Base-by-base conservation (phyloP, 2,888 invertebrate genomes). In the Ctena decussata region DNA sequence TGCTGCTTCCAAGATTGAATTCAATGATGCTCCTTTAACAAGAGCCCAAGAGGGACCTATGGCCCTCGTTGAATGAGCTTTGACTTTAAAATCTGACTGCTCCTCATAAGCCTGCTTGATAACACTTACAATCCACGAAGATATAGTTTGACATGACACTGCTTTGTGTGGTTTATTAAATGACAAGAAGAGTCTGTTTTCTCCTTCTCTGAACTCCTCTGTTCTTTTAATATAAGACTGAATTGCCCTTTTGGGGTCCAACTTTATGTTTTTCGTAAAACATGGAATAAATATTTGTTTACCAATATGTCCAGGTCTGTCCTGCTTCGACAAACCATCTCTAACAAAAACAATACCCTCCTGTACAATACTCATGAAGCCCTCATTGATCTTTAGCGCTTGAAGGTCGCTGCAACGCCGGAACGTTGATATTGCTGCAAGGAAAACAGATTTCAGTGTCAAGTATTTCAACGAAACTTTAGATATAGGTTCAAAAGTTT, bases 281-380 rank as follows among this genome's bases (percentile, higher is more conserved):
- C 60, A 60, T 27, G 60, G 60, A 60, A 60, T 30, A 60, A 60
- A 60, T 27, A 60, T 60, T 18, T 60, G 53, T 53, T 41, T 41
- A 11, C 8, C 6, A 41, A 11, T 41, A 15, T 41, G 41, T 11
- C 41, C 15, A 41, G 41, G 41, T 41, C 41, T 41, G 41, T 41
- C 41, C 15, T 41, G 41, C 41, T 41, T 41, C 6, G 41, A 53
- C 5, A 77, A 32, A 24, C 81, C 77, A 21, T 41, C n/a, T 30
- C 76, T 53, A 21, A 77, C n/a, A 65, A 83, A 83, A n/a, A 73
- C 76, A 15, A 83, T 49, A 6, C 83, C 79, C 24, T 76, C 39
- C 15, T 37, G 60, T 37, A 79, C 70, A 30, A 80, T 75, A 32
- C 35, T 75, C 18, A 76, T 77, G 21, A 21, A 24, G 24, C 53